Percentiles rank a stretch among this genome's conserved stretches.
These are phyloP conservation scores for Callithrix jacchus DNA, from an alignment of 2,113 vertebrate species.

Conservation along the genomic window DNA sequence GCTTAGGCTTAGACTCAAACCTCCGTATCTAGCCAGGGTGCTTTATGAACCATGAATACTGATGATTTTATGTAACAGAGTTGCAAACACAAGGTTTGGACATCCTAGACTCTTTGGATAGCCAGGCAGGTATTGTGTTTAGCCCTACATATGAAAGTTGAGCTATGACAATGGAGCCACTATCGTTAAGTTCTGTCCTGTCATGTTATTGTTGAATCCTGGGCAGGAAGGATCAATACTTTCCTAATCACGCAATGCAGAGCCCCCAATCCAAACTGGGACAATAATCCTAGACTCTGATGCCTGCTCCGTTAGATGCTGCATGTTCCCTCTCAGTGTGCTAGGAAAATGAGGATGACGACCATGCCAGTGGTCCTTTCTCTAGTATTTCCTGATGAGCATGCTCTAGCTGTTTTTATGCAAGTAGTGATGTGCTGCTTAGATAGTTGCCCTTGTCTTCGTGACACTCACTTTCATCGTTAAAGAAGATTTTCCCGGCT, in stretches of 20 bases:
- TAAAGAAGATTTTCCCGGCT: neutral
- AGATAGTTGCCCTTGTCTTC: neutral
- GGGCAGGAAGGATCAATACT: rapidly evolving
- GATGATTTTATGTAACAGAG: neutral
- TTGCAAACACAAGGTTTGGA: neutral
- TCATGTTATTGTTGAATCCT: neutral
- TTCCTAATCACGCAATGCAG: neutral
- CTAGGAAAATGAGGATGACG: rapidly evolving
- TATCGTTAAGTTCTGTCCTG: too few relatives aligned
- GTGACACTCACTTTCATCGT: neutral
- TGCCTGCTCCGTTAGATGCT: neutral
- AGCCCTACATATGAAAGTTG: rapidly evolving
- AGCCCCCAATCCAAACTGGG: too few relatives aligned
- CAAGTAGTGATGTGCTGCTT: rapidly evolving
- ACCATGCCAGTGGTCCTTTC: rapidly evolving
- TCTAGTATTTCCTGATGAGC: neutral
- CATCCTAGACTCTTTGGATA: rapidly evolving
- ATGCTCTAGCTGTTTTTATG: rapidly evolving
- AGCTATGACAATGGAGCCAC: neutral
- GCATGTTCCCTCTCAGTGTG: neutral
- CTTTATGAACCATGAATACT: neutral
- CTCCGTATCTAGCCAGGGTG: neutral
- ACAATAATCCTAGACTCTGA: neutral
- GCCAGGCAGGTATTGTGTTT: neutral
- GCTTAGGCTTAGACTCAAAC: neutral